These are phyloP conservation scores for Varroa destructor DNA, from an alignment of 1,140 invertebrate species.

Conservation along the genomic window DNA sequence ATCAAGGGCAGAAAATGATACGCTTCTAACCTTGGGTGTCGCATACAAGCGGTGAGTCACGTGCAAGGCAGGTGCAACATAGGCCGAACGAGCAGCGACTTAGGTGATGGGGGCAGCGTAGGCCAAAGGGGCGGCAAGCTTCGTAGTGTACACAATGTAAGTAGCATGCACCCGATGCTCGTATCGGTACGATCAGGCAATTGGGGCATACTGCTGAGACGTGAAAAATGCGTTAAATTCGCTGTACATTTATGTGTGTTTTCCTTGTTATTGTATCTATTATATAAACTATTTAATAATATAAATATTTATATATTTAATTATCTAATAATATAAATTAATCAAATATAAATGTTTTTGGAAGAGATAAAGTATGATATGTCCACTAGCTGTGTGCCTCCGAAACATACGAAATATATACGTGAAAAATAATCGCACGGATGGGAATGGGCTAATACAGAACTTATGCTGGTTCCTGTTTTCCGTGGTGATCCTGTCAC, in stretches of 20 bases:
- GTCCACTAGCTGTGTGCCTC: background rate
- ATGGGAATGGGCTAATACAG: too few species aligned
- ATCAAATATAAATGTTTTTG: background rate
- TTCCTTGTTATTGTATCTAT: too few species aligned
- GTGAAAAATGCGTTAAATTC: too few species aligned
- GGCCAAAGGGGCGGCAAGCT: slow-evolving; percentile 2
- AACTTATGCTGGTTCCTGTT: too few species aligned
- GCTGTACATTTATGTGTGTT: too few species aligned
- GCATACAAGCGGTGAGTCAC: slow-evolving; percentile 9
- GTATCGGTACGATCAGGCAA: slow-evolving; percentile 10
- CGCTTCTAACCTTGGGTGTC: background rate
- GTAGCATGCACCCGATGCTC: background rate
- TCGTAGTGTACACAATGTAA: background rate
- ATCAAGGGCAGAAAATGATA: too few species aligned
- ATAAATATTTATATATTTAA: background rate
- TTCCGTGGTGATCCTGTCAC: too few species aligned
- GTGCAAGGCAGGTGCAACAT: slow-evolving; percentile 1
- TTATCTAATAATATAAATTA: background rate
- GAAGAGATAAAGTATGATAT: background rate
- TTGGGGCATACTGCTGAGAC: slow-evolving; percentile 4
- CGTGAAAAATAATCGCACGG: too few species aligned
- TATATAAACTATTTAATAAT: background rate
- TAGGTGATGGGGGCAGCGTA: slow-evolving; percentile 11
- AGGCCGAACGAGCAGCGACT: slow-evolving; percentile 15
- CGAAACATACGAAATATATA: background rate